Conservation (phyloP, 2,797 vertebrate genomes). For the Orestias chungarensis region DNA sequence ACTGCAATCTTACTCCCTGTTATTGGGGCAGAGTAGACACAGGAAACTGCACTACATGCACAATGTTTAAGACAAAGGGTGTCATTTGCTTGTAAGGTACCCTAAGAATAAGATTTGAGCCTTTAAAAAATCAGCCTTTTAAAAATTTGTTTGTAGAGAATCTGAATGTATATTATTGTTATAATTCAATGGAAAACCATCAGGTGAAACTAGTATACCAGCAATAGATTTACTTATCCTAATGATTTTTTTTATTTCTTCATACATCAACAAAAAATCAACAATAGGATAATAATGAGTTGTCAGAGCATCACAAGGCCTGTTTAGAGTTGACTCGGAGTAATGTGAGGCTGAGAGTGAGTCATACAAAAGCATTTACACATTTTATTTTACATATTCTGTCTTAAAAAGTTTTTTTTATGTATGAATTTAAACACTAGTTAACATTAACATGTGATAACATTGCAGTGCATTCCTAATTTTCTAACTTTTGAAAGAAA, state of each 20-base stretch:
- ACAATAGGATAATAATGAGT: not conserved
- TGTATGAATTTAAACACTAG: no score
- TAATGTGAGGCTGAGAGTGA: slow-evolving; percentile 8
- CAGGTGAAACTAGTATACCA: no score
- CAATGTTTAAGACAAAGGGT: no score
- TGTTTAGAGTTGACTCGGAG: slow-evolving; percentile 31
- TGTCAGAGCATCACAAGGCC: not conserved
- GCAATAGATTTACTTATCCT: not conserved
- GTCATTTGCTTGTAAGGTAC: not conserved
- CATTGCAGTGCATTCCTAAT: slow-evolving; percentile 21
- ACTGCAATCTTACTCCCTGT: no score
- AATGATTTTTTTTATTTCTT: not conserved
- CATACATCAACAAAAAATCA: not conserved
- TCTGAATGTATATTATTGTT: not conserved
- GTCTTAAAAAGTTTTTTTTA: not conserved
- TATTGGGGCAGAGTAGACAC: no score
- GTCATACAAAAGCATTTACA: slow-evolving; percentile 8
- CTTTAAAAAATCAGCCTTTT: not conserved
- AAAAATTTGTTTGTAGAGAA: not conserved
- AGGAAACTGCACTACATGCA: no score
- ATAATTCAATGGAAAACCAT: not conserved
- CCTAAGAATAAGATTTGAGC: not conserved
- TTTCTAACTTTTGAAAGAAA: slow-evolving; percentile 39
- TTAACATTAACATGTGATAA: no score
- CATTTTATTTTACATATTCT: not conserved